Base-by-base conservation (phyloP, 1,140 invertebrate genomes). In the Halyomorpha halys region DNA sequence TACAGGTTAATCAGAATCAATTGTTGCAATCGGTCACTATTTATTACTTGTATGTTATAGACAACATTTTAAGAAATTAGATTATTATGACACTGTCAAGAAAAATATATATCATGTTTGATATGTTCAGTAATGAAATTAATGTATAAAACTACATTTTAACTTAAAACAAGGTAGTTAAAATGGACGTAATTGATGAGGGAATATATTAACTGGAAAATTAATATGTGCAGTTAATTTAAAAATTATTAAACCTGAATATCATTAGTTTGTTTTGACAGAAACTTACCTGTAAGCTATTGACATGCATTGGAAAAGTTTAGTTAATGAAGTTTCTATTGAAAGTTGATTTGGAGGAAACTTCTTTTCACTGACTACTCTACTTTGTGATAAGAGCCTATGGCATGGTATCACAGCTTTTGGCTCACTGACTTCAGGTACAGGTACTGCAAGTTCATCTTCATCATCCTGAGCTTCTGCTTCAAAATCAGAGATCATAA, bases 401-500 rank as follows among this genome's bases (percentile, higher is more conserved):
- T 59, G 51, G 56, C 34, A 30, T 14, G 61, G 23, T 19, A 62
- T 62, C 19, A 65, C 67, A 45, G 74, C 72, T 27, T 70, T 68
- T 6, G 59, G 65, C 30, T 73, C 72, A 65, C 79, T 79, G 44
- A 82, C 83, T 65, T 90, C 89, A 13, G 87, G 83, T 66, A 89
- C 85, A 18, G 87, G 84, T 18, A 89, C 82, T 23, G 84, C 83
- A 27, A 88, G 77, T 72, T 88, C 84, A 71, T 91, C 89, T 71
- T 92, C 90, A 72, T 91, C 89, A 72, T 93, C 90, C 74, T 92
- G 89, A 25, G 83, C 88, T 74, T 94, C 90, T 34, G 91, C 90
- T 75, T 97, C 93, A 77, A 97, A 94, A 75, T 94, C 86, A 54
- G 92, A 97, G 47, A 97, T 87, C 95, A 98, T 98, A 76, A 97